These are phyloP conservation scores for Chrysodeixis includens DNA, from an alignment of 2,888 invertebrate genomes.

Conservation along the genomic window DNA sequence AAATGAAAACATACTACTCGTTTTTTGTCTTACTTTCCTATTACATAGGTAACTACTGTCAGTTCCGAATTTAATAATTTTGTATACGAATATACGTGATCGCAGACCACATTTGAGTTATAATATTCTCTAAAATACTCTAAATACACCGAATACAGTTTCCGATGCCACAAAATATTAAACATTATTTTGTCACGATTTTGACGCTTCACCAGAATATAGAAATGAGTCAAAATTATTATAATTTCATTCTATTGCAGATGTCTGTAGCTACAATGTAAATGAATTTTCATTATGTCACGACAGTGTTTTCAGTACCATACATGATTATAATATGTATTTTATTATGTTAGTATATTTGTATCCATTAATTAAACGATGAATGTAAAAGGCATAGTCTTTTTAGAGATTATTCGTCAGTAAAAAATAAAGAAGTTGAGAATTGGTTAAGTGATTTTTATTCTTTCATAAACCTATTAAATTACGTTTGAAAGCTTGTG, in stretches of 20 bases:
- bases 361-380: slow-evolving; percentile 69
- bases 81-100: too few species aligned
- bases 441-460: slow-evolving; percentile 32
- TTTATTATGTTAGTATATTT: slow-evolving; percentile 47
- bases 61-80: too few species aligned
- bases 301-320: slow-evolving; percentile 16
- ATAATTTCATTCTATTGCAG: neutral
- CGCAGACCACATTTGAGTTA: too few species aligned
- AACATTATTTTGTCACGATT: too few species aligned
- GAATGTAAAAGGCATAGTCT: slow-evolving; percentile 77
- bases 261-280: neutral
- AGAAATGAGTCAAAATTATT: neutral
- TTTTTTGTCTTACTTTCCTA: too few species aligned
- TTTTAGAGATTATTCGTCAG: slow-evolving; percentile 74
- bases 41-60: too few species aligned
- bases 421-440: slow-evolving; percentile 68
- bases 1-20: neutral
- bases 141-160: too few species aligned
- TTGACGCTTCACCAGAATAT: neutral
- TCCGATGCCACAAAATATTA: too few species aligned
- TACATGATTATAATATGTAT: slow-evolving; percentile 38
- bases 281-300: neutral
- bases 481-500: too few species aligned
- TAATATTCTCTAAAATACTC: too few species aligned
- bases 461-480: slow-evolving; percentile 9